These are phyloP conservation scores for Chrysolina americana DNA, from an alignment of 2,888 invertebrate genomes.

Conservation along the genomic window DNA sequence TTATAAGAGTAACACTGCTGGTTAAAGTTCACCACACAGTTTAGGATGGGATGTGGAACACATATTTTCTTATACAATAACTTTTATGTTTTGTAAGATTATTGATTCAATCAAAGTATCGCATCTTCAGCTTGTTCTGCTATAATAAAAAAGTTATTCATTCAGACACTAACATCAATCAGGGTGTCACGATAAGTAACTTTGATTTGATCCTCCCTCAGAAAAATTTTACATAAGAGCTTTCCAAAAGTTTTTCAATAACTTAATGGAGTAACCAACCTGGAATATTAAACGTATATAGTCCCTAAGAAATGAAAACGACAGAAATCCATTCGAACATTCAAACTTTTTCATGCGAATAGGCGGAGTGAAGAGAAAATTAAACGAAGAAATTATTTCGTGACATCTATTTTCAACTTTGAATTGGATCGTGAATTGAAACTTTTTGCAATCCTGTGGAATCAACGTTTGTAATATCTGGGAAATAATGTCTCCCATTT, in stretches of 20 bases:
- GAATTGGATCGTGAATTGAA: constrained; percentile 15
- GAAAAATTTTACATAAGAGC: constrained; percentile 24
- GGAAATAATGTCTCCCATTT: neutral
- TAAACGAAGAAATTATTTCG: constrained; percentile 26
- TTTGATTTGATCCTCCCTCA: neutral
- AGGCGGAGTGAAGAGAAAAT: constrained; percentile 11
- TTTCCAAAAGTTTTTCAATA: constrained; percentile 42
- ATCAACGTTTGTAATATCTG: constrained; percentile 15
- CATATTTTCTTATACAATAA: too few relatives aligned
- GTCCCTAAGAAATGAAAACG: constrained; percentile 12
- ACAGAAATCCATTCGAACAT: constrained; percentile 20
- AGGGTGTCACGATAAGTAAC: neutral
- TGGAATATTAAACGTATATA: constrained; percentile 29
- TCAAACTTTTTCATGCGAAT: constrained; percentile 25
- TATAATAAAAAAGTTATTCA: too few relatives aligned
- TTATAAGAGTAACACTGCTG: too few relatives aligned
- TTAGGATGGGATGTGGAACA: too few relatives aligned
- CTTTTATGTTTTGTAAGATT: too few relatives aligned
- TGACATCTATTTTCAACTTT: constrained; percentile 24
- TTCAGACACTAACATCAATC: too few relatives aligned
- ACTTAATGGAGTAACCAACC: constrained; percentile 39
- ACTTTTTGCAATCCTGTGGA: neutral
- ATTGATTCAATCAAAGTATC: too few relatives aligned
- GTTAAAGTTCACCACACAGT: too few relatives aligned
- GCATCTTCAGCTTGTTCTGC: too few relatives aligned